Evolutionary conservation across 2,797 vertebrate species (phyloP).

Genomic region (Oryzias sinensis): DNA sequence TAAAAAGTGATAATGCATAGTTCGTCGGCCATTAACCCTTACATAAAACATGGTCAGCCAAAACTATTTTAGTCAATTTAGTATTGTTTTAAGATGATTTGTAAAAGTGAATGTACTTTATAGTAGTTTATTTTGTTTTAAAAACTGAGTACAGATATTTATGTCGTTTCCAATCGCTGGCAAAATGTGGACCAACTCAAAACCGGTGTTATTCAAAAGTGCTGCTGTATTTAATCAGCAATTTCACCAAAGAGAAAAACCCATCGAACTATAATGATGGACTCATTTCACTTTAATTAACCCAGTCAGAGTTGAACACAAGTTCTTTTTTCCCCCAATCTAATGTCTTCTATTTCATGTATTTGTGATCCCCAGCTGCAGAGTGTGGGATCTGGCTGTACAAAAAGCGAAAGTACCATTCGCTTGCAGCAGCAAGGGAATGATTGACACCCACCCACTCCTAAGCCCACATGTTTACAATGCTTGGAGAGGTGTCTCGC

Average conservation of each 20-base stretch:
- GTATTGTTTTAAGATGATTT: too few relatives aligned
- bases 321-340: conserved; percentile 18
- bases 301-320: conserved; percentile 6
- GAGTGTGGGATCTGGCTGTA: conserved; percentile 24
- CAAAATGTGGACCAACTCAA: too few relatives aligned
- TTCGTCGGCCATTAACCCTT: too few relatives aligned
- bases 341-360: conserved; percentile 25
- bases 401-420: conserved; percentile 5
- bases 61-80: too few relatives aligned
- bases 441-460: conserved; percentile 64
- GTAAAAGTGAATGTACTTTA: too few relatives aligned
- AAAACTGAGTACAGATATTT: too few relatives aligned
- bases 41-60: too few relatives aligned
- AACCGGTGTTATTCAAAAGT: too few relatives aligned
- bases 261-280: conserved; percentile 1
- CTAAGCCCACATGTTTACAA: conserved; percentile 37
- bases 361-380: conserved; percentile 30
- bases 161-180: too few relatives aligned
- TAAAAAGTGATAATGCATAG: too few relatives aligned
- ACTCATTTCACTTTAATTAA: conserved; percentile 13
- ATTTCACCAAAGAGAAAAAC: conserved; percentile 6
- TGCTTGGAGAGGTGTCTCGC: conserved; percentile 46
- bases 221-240: too few relatives aligned
- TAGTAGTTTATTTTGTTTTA: too few relatives aligned
- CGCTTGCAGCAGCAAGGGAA: conserved; percentile 20